These are phyloP conservation scores for Corythaixoides concolor DNA, from an alignment of 2,113 vertebrate species.

Conservation along the genomic window DNA sequence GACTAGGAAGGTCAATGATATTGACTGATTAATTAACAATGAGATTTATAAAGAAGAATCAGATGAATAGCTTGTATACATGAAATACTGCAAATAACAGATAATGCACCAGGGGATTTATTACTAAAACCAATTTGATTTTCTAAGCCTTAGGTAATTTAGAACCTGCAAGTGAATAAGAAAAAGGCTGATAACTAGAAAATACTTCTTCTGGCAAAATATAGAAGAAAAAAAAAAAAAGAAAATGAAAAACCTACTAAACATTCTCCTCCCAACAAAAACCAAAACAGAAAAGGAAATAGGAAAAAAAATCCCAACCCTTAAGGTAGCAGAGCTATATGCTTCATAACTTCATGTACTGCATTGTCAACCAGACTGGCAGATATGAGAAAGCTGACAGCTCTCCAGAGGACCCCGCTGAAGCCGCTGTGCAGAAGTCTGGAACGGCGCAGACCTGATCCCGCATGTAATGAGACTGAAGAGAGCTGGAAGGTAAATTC, in stretches of 20 bases:
- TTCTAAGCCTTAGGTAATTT: conserved; percentile 34
- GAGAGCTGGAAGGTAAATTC: conserved; percentile 55
- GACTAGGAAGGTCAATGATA: not conserved
- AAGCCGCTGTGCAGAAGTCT: conserved; percentile 63
- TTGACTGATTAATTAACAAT: conserved; percentile 28
- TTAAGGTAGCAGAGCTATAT: conserved; percentile 47
- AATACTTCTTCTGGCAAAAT: conserved; percentile 15
- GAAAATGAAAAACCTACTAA: not conserved
- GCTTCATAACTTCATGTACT: conserved; percentile 57
- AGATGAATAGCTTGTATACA: not conserved
- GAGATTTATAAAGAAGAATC: conserved; percentile 8
- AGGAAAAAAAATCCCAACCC: not conserved
- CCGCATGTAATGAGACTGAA: conserved; percentile 76
- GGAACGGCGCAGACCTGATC: conserved; percentile 73
- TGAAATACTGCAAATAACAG: conserved; percentile 34
- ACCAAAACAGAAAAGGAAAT: not conserved
- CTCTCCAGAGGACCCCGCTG: conserved; percentile 58
- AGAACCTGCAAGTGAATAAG: not conserved
- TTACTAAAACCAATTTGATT: conserved; percentile 48
- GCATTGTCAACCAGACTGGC: conserved; percentile 66
- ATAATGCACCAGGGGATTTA: conserved; percentile 28
- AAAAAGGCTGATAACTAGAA: conserved; percentile 9
- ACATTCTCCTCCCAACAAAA: not conserved
- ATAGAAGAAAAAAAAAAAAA: not conserved
- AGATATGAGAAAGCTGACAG: conserved; percentile 68